Evolutionary conservation across 2,888 invertebrate genomes (phyloP).

Genomic region (Apoda limacodes): DNA sequence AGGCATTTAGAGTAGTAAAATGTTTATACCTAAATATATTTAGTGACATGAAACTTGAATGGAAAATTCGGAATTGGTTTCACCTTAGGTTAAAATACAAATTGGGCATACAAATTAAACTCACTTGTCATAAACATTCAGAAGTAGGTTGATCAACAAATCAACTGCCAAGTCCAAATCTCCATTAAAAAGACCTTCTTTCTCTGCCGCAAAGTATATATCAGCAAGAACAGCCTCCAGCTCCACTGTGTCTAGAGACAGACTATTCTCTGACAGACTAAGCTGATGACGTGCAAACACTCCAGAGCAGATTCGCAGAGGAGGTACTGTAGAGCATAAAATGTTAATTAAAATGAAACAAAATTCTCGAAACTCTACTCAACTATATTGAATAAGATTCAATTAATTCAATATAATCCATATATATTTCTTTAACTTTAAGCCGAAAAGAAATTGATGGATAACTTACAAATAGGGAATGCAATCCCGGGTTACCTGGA

Average conservation of each 20-base stretch:
- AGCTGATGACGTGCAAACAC: constrained; percentile 80
- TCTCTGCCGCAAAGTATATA: constrained; percentile 79
- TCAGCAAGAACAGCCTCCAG: constrained; percentile 79
- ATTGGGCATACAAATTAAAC: constrained; percentile 16
- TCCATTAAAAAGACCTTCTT: constrained; percentile 71
- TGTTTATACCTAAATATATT: too few species aligned
- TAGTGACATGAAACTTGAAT: too few species aligned
- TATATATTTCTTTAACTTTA: too few species aligned
- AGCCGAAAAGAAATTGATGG: too few species aligned
- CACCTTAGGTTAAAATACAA: constrained; percentile 8
- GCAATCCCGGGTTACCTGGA: too few species aligned
- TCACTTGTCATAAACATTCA: constrained; percentile 78
- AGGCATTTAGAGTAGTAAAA: too few species aligned
- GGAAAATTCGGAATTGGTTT: too few species aligned
- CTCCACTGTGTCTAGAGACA: constrained; percentile 75
- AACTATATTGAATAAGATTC: too few species aligned
- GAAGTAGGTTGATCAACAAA: constrained; percentile 73
- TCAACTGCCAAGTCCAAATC: constrained; percentile 75
- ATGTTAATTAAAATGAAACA: too few species aligned
- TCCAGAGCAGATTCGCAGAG: constrained; percentile 71
- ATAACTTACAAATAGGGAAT: too few species aligned
- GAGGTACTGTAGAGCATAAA: constrained; percentile 52
- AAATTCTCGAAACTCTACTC: too few species aligned
- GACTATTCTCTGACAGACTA: constrained; percentile 75
- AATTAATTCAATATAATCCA: too few species aligned